These are phyloP conservation scores for Platyura marginata DNA, from an alignment of 1,140 invertebrate species.

Conservation along the genomic window DNA sequence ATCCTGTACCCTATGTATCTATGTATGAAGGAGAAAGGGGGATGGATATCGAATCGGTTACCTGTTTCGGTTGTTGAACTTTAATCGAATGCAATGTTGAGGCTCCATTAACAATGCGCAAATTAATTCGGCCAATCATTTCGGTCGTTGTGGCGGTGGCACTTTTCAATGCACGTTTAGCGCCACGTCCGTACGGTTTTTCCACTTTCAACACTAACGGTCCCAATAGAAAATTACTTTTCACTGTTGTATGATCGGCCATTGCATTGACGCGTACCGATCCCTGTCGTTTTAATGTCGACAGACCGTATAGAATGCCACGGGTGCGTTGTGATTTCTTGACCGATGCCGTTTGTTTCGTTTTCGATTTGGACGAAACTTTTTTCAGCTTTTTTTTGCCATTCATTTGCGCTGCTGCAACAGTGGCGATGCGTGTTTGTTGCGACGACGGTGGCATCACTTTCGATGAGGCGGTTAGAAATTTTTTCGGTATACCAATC, in stretches of 20 bases:
- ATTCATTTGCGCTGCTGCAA: background rate
- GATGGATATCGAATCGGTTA: slow-evolving; percentile 16
- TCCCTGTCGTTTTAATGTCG: slow-evolving; percentile 50
- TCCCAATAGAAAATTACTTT: slow-evolving; percentile 59
- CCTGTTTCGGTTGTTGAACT: slow-evolving; percentile 70
- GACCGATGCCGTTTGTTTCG: slow-evolving; percentile 7
- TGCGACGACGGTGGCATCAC: slow-evolving; percentile 30
- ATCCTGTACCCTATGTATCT: too few species aligned
- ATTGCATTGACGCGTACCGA: slow-evolving; percentile 62
- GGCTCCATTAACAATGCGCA: slow-evolving; percentile 53
- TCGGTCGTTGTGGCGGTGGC: slow-evolving; percentile 69
- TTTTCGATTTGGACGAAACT: slow-evolving; percentile 16
- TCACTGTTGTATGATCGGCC: slow-evolving; percentile 58
- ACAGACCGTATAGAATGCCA: slow-evolving; percentile 59
- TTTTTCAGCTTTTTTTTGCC: slow-evolving; percentile 11
- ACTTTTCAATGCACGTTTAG: slow-evolving; percentile 55
- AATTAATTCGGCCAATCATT: slow-evolving; percentile 59
- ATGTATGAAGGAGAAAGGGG: background rate
- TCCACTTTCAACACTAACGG: slow-evolving; percentile 61
- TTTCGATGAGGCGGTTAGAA: slow-evolving; percentile 10
- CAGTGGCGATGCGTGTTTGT: background rate
- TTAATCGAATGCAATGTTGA: slow-evolving; percentile 63
- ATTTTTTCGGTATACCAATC: slow-evolving; percentile 3
- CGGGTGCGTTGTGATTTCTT: slow-evolving; percentile 28
- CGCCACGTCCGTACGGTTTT: slow-evolving; percentile 62